Evolutionary conservation across 2,888 invertebrate genomes (phyloP), one percentile per base, ranked within the genome.

Genomic region (Tortricodes alternella): DNA sequence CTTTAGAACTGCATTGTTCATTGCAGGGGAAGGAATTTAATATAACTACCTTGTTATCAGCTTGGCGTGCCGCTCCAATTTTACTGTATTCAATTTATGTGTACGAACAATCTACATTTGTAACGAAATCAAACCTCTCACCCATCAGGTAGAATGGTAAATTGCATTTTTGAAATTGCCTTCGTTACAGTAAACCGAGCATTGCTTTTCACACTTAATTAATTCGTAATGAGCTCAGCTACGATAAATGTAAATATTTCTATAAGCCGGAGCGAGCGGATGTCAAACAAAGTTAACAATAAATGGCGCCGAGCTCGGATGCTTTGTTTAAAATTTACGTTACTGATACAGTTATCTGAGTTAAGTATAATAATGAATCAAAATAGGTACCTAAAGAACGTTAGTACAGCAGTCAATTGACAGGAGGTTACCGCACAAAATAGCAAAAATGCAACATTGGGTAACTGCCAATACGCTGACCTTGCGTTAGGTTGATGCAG

Each of bases 31-130:
- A 48, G 35, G 48, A 53, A 55, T 59, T 53, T 59, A 48, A 43
- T 48, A 29, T 29, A 29, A n/a, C 39, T 49, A 34, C 43, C 49
- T 60, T 58, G 62, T 67, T 66, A 66, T 63, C 62, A 65, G 68
- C 64, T 67, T 73, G 74, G 73, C 76, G 76, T 72, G 78, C 71
- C 76, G 70, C 77, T 69, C 70, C 57, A 62, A 56, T 52, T 59
- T 59, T 60, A 15, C 37, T 21, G 21, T 41, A 29, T 38, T 19
- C n/a, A 53, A 63, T 58, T 51, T 51, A 41, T 21, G 16, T 23
- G 29, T 51, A 32, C 41, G 37, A 49, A 44, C 43, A 49, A 49
- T 49, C 44, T 27, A 19, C 43, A 49, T 49, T 49, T 44, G 37
- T 49, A 39, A 39, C 18, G 8, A 32, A 41, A 41, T 23, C 27